phyloP scores from a whole-genome alignment of 2,888 invertebrate genomes.

The Sphinx pinastri region DNA sequence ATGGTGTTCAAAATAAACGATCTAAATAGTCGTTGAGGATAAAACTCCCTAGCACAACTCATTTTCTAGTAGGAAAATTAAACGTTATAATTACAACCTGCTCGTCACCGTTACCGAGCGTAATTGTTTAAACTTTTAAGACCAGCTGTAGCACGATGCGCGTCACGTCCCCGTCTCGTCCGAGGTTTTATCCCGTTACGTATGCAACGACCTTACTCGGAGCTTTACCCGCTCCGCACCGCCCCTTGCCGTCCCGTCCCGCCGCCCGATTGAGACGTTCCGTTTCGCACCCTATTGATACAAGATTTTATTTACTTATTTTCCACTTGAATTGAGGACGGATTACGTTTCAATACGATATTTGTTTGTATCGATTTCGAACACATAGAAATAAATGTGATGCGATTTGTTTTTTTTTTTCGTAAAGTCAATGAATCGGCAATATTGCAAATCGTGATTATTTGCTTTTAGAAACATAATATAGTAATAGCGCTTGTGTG shows the following conservation, averaged over 20 bases:
- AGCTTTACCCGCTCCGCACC: background rate
- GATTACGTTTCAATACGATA: slow-evolving; percentile 29
- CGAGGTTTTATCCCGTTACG: background rate
- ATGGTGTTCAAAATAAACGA: no score
- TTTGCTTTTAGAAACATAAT: background rate
- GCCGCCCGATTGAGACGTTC: slow-evolving; percentile 3
- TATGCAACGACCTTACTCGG: background rate
- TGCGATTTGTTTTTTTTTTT: background rate
- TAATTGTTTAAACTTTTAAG: no score
- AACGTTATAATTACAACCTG: no score
- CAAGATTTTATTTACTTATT: slow-evolving; percentile 18
- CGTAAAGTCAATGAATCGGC: background rate
- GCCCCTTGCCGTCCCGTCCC: background rate
- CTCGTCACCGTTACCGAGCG: no score
- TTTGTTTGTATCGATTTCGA: slow-evolving; percentile 24
- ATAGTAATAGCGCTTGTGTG: slow-evolving; percentile 10
- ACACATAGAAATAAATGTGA: background rate
- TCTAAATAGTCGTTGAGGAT: no score
- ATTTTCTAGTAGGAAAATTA: no score
- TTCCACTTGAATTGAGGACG: background rate
- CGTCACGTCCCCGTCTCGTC: no score
- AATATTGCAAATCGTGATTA: background rate
- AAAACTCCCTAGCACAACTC: no score
- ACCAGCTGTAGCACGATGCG: no score
- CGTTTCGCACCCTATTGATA: slow-evolving; percentile 10